Evolutionary conservation across 2,888 invertebrate genomes (phyloP).

Genomic region (Scrobipalpa atriplicella): DNA sequence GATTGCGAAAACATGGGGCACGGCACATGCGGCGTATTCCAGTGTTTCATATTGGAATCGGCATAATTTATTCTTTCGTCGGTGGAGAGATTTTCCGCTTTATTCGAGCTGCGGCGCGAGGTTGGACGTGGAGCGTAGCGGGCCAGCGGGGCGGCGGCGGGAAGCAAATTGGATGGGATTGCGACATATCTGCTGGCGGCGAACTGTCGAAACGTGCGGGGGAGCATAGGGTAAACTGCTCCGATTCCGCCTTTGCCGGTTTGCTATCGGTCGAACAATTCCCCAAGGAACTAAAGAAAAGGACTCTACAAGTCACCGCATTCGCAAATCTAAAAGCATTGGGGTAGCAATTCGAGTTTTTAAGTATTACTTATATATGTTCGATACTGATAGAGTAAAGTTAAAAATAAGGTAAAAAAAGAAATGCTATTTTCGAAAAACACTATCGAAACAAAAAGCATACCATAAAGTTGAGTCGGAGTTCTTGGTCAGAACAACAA

Average conservation of each 20-base stretch:
- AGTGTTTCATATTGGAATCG: constrained; percentile 60
- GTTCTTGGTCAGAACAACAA: too few species aligned
- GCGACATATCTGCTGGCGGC: constrained; percentile 75
- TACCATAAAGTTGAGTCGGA: too few species aligned
- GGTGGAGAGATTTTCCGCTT: constrained; percentile 73
- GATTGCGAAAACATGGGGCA: constrained; percentile 39
- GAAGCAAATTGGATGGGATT: constrained; percentile 79
- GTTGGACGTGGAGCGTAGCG: not conserved
- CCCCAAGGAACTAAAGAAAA: constrained; percentile 1
- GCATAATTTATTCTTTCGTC: constrained; percentile 71
- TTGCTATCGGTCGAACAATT: constrained; percentile 48
- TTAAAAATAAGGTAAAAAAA: not conserved
- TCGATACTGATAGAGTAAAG: too few species aligned
- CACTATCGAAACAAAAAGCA: too few species aligned
- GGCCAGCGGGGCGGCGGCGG: constrained; percentile 50
- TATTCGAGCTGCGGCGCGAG: constrained; percentile 68
- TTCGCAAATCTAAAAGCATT: constrained; percentile 10
- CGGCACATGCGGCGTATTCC: constrained; percentile 42
- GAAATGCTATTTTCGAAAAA: too few species aligned
- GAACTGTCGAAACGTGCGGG: constrained; percentile 68
- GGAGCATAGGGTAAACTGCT: constrained; percentile 69
- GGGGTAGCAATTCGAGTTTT: not conserved
- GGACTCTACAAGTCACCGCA: not conserved
- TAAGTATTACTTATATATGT: too few species aligned
- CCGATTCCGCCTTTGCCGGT: constrained; percentile 62